Conservation (phyloP, 1,140 invertebrate genomes). For the Drosophila littoralis region DNA sequence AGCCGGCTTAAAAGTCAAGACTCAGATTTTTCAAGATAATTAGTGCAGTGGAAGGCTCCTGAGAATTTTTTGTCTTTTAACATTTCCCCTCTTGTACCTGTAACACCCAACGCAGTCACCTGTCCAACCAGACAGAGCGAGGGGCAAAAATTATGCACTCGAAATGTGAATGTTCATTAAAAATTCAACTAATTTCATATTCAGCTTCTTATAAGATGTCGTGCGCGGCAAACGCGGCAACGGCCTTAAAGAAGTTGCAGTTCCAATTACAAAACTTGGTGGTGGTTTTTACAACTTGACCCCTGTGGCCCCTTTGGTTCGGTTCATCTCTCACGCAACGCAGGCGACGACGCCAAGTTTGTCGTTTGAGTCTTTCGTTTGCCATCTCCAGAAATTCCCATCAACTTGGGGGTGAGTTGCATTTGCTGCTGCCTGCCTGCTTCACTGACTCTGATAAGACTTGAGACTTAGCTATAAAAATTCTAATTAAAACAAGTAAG, state of each 20-base stretch:
- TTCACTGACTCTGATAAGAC: slow-evolving; percentile 68
- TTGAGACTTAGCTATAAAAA: slow-evolving; percentile 27
- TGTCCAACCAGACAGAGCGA: slow-evolving; percentile 37
- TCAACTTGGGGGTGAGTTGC: slow-evolving; percentile 28
- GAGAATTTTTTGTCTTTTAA: slow-evolving; percentile 64
- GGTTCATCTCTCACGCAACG: slow-evolving; percentile 56
- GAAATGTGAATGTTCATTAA: slow-evolving; percentile 74
- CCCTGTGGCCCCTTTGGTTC: slow-evolving; percentile 8
- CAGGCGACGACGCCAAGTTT: slow-evolving; percentile 39
- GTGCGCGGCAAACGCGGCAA: slow-evolving; percentile 5
- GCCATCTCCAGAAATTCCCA: slow-evolving; percentile 21
- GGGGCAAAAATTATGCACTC: slow-evolving; percentile 42
- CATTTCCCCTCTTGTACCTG: slow-evolving; percentile 30
- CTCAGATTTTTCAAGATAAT: slow-evolving; percentile 80
- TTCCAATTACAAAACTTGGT: slow-evolving; percentile 71
- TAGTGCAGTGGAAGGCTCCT: slow-evolving; percentile 72
- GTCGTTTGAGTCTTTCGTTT: slow-evolving; percentile 77
- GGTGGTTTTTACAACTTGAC: slow-evolving; percentile 49
- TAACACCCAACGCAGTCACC: slow-evolving; percentile 32
- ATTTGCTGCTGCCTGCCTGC: slow-evolving; percentile 54
- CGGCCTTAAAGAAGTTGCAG: slow-evolving; percentile 72
- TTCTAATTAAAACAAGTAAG: slow-evolving; percentile 23
- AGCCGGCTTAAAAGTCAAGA: slow-evolving; percentile 62
- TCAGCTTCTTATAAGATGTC: slow-evolving; percentile 77
- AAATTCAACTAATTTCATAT: slow-evolving; percentile 82